Evolutionary conservation across 2,888 invertebrate species (phyloP), one percentile per base, ranked within the genome.

Genomic region (Lymantria monacha): DNA sequence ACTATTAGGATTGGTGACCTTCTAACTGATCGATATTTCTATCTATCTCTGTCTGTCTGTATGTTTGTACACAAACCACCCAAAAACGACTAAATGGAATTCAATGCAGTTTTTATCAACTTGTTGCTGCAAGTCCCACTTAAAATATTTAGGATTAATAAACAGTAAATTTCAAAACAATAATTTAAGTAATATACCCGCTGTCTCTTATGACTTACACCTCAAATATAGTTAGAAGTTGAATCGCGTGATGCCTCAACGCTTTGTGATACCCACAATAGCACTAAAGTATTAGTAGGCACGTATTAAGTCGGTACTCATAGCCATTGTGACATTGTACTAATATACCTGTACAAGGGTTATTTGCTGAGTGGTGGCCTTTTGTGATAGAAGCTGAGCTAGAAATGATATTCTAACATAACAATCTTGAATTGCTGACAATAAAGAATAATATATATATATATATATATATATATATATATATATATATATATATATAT

Each of bases 251-350:
- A 59, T 66, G 55, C 61, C 48, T 61, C 63, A 54, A 13, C 57
- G 69, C 74, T 71, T 75, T 78, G 75, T 74, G 74, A 48, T 49
- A 46, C 47, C 51, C 51, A 76, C 79, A 79, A 78, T 74, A 57
- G 65, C n/a, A 53, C 60, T 55, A 59, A 49, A 48, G 69, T 70
- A 74, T 74, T 75, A 76, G 64, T 63, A 67, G 46, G 48, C 58
- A 46, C 22, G 33, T 46, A 53, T 46, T 46, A 44, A n/a, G 30
- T 30, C 44, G 42, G 42, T 43, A 31, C 46, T 11, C 14, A 9
- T 7, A 10, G 22, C 46, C 30, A 49, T 48, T 42, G 38, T 31
- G 49, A 46, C 49, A 46, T 49, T 44, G 38, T 46, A 38, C 9
- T 15, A 38, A 12, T 49, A 46, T 38, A 53, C 53, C 53, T 49